Conservation (phyloP, 2,797 vertebrate genomes). For the Typhlichthys eigenmanni region DNA sequence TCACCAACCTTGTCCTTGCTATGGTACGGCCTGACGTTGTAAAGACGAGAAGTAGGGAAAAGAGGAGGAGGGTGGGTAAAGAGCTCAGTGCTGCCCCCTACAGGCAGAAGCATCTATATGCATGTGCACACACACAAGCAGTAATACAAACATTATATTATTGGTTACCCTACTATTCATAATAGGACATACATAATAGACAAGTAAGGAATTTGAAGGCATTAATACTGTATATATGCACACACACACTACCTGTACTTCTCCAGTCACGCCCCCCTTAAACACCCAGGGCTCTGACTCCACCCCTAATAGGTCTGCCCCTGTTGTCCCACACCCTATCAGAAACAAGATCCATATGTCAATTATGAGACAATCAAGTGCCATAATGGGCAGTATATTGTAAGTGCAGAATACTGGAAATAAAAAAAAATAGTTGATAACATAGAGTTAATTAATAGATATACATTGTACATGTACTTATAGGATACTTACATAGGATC, state of each 20-base stretch:
- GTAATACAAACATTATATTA: not conserved
- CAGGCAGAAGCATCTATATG: constrained; percentile 82
- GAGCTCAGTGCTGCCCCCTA: constrained; percentile 81
- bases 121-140: constrained; percentile 12
- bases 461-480: too few species aligned
- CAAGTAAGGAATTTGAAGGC: not conserved
- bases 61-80: constrained; percentile 86
- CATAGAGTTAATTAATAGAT: not conserved
- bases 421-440: not conserved
- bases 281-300: constrained; percentile 83
- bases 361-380: constrained; percentile 11
- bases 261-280: constrained; percentile 84
- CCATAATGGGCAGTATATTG: not conserved
- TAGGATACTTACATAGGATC: too few species aligned
- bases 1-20: constrained; percentile 80
- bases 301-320: constrained; percentile 66
- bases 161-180: not conserved
- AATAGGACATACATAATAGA: too few species aligned
- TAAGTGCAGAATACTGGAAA: not conserved
- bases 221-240: not conserved
- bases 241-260: constrained; percentile 80
- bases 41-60: constrained; percentile 81
- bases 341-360: constrained; percentile 11
- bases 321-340: constrained; percentile 82
- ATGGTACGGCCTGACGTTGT: constrained; percentile 82